Conservation (phyloP, 1,140 invertebrate genomes). For the Brachionus calyciflorus region DNA sequence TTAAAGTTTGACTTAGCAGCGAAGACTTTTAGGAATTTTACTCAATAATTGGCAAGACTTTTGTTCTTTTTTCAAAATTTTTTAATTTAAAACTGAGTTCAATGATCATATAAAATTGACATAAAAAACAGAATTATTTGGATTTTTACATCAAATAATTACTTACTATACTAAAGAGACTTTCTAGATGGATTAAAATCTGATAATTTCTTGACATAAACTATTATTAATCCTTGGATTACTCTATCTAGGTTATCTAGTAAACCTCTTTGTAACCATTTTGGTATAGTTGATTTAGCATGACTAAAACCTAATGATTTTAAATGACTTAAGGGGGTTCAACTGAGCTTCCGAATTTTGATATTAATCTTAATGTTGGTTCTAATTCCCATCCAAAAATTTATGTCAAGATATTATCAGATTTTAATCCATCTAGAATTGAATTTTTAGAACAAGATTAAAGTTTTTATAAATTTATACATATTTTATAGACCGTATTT, state of each 20-base stretch:
- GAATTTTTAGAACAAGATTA: neutral
- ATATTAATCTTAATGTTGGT: constrained; percentile 80
- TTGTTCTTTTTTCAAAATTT: constrained; percentile 76
- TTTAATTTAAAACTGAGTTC: constrained; percentile 94
- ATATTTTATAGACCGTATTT: neutral
- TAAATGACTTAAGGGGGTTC: constrained; percentile 65
- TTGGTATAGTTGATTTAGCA: constrained; percentile 93
- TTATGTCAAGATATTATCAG: constrained; percentile 31
- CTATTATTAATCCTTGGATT: constrained; percentile 19
- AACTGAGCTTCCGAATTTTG: constrained; percentile 27
- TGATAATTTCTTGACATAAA: constrained; percentile 28
- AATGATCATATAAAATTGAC: constrained; percentile 97
- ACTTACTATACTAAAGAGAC: constrained; percentile 70
- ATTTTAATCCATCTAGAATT: constrained; percentile 6
- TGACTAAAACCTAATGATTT: constrained; percentile 94
- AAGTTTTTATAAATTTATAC: too few relatives aligned
- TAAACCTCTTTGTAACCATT: constrained; percentile 95
- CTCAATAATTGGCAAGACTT: too few relatives aligned
- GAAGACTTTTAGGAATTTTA: too few relatives aligned
- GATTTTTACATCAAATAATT: constrained; percentile 93
- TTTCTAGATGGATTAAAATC: constrained; percentile 16
- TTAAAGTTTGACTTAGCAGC: too few relatives aligned
- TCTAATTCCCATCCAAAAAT: constrained; percentile 83
- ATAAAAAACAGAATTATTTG: constrained; percentile 93
- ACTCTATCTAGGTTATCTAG: constrained; percentile 68